A percentile compares a stretch with the other conserved stretches of the same genome.
These are phyloP conservation scores for Scolopax rusticola DNA, from an alignment of 2,797 vertebrate species.

Conservation along the genomic window DNA sequence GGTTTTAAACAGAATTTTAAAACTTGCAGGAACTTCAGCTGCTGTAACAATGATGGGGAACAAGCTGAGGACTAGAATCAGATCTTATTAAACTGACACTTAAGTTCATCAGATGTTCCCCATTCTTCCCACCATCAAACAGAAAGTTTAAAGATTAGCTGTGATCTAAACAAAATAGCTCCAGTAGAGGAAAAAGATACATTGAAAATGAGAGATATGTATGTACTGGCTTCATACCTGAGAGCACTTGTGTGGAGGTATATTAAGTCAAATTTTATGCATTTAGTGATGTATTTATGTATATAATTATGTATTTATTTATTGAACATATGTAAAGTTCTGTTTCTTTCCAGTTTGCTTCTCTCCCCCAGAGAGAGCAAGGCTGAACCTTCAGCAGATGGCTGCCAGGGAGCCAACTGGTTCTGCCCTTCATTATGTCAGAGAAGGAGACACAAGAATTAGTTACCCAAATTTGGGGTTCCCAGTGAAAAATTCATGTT, in stretches of 20 bases:
- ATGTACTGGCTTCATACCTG: not conserved
- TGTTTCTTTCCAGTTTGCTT: not conserved
- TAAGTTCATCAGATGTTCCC: not conserved
- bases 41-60: not conserved
- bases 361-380: not conserved
- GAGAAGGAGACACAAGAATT: not conserved
- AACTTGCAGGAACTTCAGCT: not conserved
- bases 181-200: not conserved
- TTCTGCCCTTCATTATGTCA: not conserved
- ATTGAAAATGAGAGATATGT: not conserved
- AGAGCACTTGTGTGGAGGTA: not conserved
- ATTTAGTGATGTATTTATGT: too few relatives aligned
- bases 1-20: not conserved
- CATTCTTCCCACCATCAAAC: not conserved
- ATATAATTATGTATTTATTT: not conserved
- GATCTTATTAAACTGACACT: fast-evolving
- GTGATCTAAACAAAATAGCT: not conserved
- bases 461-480: not conserved
- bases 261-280: not conserved
- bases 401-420: not conserved
- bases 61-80: not conserved
- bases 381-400: not conserved
- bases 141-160: not conserved
- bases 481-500: not conserved
- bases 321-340: not conserved